Evolutionary conservation across 2,113 vertebrate species (phyloP).

Genomic region (Xenopus borealis): DNA sequence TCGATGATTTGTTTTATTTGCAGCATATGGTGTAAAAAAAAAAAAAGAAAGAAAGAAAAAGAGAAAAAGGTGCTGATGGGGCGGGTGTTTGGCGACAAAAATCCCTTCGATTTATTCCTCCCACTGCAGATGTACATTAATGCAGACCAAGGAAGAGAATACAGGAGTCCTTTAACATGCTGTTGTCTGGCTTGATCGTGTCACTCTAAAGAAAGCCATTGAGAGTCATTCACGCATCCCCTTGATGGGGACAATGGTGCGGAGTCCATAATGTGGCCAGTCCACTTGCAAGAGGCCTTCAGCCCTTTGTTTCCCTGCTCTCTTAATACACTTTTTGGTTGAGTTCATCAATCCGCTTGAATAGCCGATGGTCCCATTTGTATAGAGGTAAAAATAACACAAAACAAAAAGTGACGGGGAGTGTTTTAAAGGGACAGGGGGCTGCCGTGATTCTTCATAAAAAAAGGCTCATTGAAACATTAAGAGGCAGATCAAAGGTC

Average conservation of each 20-base stretch:
- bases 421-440: constrained; percentile 51
- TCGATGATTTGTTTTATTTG: constrained; percentile 45
- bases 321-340: constrained; percentile 99
- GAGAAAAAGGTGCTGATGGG: constrained; percentile 54
- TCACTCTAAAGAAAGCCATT: constrained; percentile 95
- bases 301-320: constrained; percentile 85
- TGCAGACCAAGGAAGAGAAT: constrained; percentile 70
- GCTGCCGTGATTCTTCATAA: no score
- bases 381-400: constrained; percentile 70
- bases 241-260: constrained; percentile 86
- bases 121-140: constrained; percentile 92
- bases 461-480: constrained; percentile 2
- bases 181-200: constrained; percentile 96
- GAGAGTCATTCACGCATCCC: constrained; percentile 95
- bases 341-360: constrained; percentile 99
- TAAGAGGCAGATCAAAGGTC: no score
- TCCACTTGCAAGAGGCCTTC: constrained; percentile 82
- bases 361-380: constrained; percentile 91
- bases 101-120: constrained; percentile 66
- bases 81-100: constrained; percentile 61
- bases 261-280: constrained; percentile 90
- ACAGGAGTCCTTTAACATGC: constrained; percentile 79
- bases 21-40: constrained; percentile 65
- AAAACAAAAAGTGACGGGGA: constrained; percentile 76
- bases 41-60: neutral